Evolutionary conservation across 2,113 vertebrate genomes (phyloP).

Genomic region (Ictalurus furcatus): DNA sequence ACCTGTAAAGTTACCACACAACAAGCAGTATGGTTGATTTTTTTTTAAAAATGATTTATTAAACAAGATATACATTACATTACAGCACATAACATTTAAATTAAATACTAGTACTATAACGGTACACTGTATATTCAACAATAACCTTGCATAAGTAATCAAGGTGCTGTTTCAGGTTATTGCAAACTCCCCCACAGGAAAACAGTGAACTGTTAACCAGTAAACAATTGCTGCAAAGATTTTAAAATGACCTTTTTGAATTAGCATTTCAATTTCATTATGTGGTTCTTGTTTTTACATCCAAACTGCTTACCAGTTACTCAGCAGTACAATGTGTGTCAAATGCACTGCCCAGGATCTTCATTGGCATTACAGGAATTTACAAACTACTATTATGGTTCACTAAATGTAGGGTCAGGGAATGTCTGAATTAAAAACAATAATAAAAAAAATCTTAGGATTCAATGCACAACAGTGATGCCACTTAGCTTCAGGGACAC

Average conservation of each 20-base stretch:
- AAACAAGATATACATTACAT: neutral
- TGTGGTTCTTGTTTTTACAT: neutral
- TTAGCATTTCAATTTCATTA: neutral
- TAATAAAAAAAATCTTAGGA: too few species aligned
- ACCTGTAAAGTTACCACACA: neutral
- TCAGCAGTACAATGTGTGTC: neutral
- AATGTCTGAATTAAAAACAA: neutral
- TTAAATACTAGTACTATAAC: neutral
- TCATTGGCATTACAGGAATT: neutral
- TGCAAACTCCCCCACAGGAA: neutral
- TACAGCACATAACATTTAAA: neutral
- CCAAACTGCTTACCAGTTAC: neutral
- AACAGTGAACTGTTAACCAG: neutral
- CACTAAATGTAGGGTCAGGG: neutral
- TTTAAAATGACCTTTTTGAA: neutral
- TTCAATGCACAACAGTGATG: neutral
- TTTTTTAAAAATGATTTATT: conserved; percentile 1
- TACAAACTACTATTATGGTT: neutral
- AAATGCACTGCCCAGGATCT: neutral
- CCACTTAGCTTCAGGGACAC: neutral
- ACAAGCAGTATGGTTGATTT: too few species aligned
- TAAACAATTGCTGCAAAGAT: neutral
- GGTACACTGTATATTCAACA: neutral
- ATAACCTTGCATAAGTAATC: neutral
- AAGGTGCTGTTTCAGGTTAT: neutral